Percentiles rank a stretch among this genome's conserved stretches.
Conservation (phyloP, 1,140 invertebrate genomes). For the Hycleus cichorii region DNA sequence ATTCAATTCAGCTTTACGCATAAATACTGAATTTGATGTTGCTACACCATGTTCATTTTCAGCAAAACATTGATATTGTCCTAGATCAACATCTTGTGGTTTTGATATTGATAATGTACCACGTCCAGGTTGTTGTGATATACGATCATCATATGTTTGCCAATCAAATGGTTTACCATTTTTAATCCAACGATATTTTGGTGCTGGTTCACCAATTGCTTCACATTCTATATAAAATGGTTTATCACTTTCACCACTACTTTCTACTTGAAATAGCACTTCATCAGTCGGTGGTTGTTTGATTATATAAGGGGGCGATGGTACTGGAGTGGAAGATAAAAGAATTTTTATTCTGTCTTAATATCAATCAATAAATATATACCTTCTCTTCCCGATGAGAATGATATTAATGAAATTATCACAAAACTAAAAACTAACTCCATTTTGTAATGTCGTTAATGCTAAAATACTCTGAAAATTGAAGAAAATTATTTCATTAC, state of each 20-base stretch:
- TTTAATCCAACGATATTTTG: slow-evolving; percentile 80
- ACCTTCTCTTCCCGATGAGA: slow-evolving; percentile 9
- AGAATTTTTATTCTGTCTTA: background rate
- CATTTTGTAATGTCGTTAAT: slow-evolving; percentile 3
- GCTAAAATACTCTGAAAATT: slow-evolving; percentile 1
- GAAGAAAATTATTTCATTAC: background rate
- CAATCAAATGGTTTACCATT: slow-evolving; percentile 89
- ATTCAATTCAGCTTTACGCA: slow-evolving; percentile 89
- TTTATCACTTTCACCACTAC: slow-evolving; percentile 77
- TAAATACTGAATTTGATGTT: slow-evolving; percentile 89
- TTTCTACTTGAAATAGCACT: slow-evolving; percentile 82
- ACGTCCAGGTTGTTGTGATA: slow-evolving; percentile 83
- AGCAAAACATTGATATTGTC: slow-evolving; percentile 97
- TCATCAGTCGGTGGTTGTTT: slow-evolving; percentile 88
- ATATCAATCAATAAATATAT: background rate
- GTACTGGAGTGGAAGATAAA: slow-evolving; percentile 47
- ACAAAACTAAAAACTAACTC: slow-evolving; percentile 7
- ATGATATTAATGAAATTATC: slow-evolving; percentile 7
- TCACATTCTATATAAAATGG: slow-evolving; percentile 93
- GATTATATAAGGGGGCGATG: slow-evolving; percentile 78
- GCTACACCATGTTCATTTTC: slow-evolving; percentile 90
- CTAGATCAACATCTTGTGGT: slow-evolving; percentile 86
- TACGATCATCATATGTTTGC: slow-evolving; percentile 86
- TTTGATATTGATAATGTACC: slow-evolving; percentile 85
- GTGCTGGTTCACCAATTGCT: slow-evolving; percentile 83